Base-by-base conservation (phyloP, 2,797 vertebrate species). In the Hoplostethus mediterraneus region DNA sequence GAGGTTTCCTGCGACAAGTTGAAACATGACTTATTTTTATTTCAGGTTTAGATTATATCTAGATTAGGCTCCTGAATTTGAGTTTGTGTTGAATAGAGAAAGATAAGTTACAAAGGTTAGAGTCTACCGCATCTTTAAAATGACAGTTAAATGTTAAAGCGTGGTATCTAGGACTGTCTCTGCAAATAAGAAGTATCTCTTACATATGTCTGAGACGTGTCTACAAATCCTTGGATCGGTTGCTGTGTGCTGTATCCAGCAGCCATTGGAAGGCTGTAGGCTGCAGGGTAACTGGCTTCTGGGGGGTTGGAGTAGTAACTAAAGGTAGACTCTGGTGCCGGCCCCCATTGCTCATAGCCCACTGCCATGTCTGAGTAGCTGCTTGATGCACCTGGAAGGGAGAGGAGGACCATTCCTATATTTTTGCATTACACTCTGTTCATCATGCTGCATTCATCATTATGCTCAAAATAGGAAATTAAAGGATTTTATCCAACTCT, bases 341-440 rank as follows among this genome's bases (percentile, higher is more conserved):
- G 25, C 2, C 71, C 14, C 93, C 94, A 95, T 8, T 59, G 71
- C 36, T 91, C 84, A 56, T 71, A 93, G 76, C 90, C 88, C 62
- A 93, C 83, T 61, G 92, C 89, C 95, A 95, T 95, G 55, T 94
- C 89, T 66, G 91, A 78, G 80, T 85, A 93, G 81, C 88, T 92
- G 78, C 84, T 83, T 75, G 89, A 87, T 57, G 89, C 84, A 64
- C 90, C 95, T 95, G 63, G 3, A 67, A 75, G 3, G 12, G 53
- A 69, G n/a, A 72, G 0, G 14, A 7, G 0, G 4, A 21, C 9
- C 21, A 52, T 5, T 54, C 12, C 3, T 30, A 31, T 33, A 55
- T 55, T 55, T 49, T 49, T 49, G 17, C 47, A n/a, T 49, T n/a
- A 45, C 44, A 59, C 47, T 21, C 3, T 40, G 3, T 31, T 10